A percentile compares a stretch with the other conserved stretches of the same genome.
Conservation (phyloP, 2,113 vertebrate genomes). For the Entelurus aequoreus region DNA sequence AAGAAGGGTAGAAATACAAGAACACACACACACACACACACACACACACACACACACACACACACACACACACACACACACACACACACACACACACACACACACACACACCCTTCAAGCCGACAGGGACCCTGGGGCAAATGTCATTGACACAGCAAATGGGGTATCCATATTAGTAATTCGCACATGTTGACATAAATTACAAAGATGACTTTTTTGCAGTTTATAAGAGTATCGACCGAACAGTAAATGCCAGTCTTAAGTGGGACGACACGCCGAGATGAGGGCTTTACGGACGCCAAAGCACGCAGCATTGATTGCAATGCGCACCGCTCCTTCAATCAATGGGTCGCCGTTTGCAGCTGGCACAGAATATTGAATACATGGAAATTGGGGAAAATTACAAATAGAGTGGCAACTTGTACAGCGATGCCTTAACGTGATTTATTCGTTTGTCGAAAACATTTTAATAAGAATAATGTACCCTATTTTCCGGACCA, state of each 20-base stretch:
- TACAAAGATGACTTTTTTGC: constrained; percentile 43
- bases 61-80: constrained; percentile 8
- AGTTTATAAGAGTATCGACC: constrained; percentile 43
- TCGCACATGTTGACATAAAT: constrained; percentile 35
- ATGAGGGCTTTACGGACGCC: constrained; percentile 36
- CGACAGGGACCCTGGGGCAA: constrained; percentile 31
- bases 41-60: constrained; percentile 5
- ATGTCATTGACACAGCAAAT: constrained; percentile 40
- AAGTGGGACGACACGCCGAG: constrained; percentile 29
- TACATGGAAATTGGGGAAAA: constrained; percentile 15
- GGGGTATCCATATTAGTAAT: constrained; percentile 29
- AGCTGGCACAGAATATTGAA: constrained; percentile 16
- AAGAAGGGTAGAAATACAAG: no score
- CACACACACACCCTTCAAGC: constrained; percentile 6
- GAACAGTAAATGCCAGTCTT: constrained; percentile 42
- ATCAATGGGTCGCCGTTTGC: constrained; percentile 29
- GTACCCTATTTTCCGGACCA: no score
- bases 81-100: neutral
- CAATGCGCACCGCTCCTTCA: constrained; percentile 10
- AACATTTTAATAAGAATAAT: no score
- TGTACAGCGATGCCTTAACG: no score
- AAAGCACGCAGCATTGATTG: constrained; percentile 30
- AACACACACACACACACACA: neutral
- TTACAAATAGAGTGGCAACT: neutral
- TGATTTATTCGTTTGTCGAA: no score